Conservation (phyloP, 1,140 invertebrate genomes). For the Cecropterus lyciades region DNA sequence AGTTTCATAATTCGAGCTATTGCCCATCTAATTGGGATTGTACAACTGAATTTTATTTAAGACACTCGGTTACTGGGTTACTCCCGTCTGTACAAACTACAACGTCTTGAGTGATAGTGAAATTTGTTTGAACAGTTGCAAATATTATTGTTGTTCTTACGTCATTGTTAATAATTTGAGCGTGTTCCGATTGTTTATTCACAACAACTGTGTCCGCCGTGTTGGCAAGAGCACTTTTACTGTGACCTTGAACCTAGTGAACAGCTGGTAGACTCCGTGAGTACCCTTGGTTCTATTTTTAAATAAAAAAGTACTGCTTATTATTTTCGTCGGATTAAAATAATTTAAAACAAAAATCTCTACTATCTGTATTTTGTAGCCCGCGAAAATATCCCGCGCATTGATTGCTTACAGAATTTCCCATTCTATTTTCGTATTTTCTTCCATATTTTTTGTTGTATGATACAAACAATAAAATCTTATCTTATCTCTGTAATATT, state of each 20-base stretch:
- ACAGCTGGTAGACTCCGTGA: constrained; percentile 66
- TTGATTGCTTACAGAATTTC: no score
- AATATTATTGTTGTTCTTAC: constrained; percentile 66
- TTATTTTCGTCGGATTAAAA: not conserved
- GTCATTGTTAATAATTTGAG: constrained; percentile 71
- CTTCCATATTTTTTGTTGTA: no score
- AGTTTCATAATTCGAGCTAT: constrained; percentile 38
- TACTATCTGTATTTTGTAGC: not conserved
- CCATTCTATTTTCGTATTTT: no score
- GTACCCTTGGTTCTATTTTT: constrained; percentile 48
- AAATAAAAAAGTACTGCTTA: constrained; percentile 31
- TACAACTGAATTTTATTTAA: constrained; percentile 18
- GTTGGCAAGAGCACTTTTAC: constrained; percentile 54
- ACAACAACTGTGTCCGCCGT: constrained; percentile 41
- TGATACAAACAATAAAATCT: no score
- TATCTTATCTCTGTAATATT: no score
- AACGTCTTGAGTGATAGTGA: constrained; percentile 21
- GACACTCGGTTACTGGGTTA: not conserved
- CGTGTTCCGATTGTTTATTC: constrained; percentile 62
- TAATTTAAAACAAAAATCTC: not conserved
- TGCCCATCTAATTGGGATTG: constrained; percentile 20
- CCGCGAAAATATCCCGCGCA: no score
- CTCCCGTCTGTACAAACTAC: constrained; percentile 3
- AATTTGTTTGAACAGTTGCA: constrained; percentile 60
- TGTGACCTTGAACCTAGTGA: constrained; percentile 63